Conservation (phyloP, 2,797 vertebrate species). For the Hephaestus fuliginosus region DNA sequence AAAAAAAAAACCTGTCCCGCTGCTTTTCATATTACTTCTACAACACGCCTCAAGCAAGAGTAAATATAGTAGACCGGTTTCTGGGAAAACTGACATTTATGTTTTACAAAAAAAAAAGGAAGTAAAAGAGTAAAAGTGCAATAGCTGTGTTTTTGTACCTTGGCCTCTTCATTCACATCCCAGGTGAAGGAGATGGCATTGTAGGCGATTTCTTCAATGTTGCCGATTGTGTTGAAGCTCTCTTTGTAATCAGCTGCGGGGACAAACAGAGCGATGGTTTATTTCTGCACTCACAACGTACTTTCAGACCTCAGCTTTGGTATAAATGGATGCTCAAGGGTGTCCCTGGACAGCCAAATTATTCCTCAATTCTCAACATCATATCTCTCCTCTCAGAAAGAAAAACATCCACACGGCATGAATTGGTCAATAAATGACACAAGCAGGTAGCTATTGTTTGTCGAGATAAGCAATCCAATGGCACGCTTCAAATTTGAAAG, state of each 20-base stretch:
- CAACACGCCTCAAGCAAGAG: conserved; percentile 57
- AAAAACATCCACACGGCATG: neutral
- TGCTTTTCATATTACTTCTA: conserved; percentile 58
- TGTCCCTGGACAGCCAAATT: neutral
- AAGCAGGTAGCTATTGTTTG: conserved; percentile 66
- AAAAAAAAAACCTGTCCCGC: conserved; percentile 69
- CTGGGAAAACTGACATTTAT: conserved; percentile 59
- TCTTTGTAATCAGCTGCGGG: conserved; percentile 96
- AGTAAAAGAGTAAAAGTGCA: neutral
- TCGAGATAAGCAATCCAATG: conserved; percentile 80
- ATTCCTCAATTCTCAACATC: too few species aligned
- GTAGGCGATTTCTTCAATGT: conserved; percentile 98
- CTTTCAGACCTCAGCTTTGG: neutral
- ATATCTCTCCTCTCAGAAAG: neutral
- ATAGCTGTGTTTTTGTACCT: conserved; percentile 84
- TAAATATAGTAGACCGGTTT: conserved; percentile 58
- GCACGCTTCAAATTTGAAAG: conserved; percentile 76
- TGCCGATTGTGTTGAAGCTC: conserved; percentile 98
- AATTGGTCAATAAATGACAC: conserved; percentile 57
- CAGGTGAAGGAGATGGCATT: conserved; percentile 99
- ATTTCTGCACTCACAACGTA: neutral
- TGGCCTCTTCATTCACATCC: conserved; percentile 98
- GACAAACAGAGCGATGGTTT: conserved; percentile 6
- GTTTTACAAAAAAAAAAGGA: neutral
- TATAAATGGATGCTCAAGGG: neutral